A percentile compares a stretch with the other conserved stretches of the same genome.
Evolutionary conservation across 2,797 vertebrate species (phyloP).

Genomic region (Hybognathus amarus): DNA sequence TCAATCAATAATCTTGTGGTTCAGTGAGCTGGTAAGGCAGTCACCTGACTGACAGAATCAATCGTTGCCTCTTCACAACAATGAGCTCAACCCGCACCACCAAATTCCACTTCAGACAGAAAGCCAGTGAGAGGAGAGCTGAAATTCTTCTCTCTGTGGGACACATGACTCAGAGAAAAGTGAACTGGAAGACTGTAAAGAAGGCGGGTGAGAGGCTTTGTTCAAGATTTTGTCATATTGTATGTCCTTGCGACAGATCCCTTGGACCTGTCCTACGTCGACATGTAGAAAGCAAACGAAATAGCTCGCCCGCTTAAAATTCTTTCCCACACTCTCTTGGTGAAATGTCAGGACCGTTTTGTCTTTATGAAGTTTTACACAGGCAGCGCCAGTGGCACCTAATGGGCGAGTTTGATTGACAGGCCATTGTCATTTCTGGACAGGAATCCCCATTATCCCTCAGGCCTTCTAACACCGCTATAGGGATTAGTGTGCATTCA

Average conservation of each 20-base stretch:
- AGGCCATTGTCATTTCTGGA: slow-evolving; percentile 47
- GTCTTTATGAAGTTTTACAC: slow-evolving; percentile 42
- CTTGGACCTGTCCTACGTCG: slow-evolving; percentile 1
- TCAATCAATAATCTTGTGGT: slow-evolving; percentile 51
- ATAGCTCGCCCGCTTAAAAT: slow-evolving; percentile 44
- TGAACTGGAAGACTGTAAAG: slow-evolving; percentile 12
- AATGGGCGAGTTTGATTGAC: slow-evolving; percentile 45
- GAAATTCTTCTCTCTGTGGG: slow-evolving; percentile 50
- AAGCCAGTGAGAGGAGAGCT: slow-evolving; percentile 29
- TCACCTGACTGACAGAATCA: slow-evolving; percentile 73
- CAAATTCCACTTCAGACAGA: slow-evolving; percentile 48
- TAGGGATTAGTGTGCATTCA: slow-evolving; percentile 48
- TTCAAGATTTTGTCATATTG: slow-evolving; percentile 28
- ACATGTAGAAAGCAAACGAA: slow-evolving; percentile 3
- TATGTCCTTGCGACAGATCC: background rate
- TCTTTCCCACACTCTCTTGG: slow-evolving; percentile 39
- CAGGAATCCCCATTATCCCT: slow-evolving; percentile 39
- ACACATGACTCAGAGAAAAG: slow-evolving; percentile 42
- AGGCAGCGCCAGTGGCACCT: slow-evolving; percentile 37
- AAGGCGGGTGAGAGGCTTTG: slow-evolving; percentile 31
- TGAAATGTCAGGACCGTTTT: slow-evolving; percentile 43
- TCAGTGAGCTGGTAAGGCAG: slow-evolving; percentile 68
- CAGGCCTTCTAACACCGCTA: slow-evolving; percentile 29
- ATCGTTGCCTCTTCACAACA: slow-evolving; percentile 64
- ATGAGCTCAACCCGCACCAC: slow-evolving; percentile 61